phyloP scores from a whole-genome alignment of 2,797 vertebrate species.

The Phrynocephalus forsythii region DNA sequence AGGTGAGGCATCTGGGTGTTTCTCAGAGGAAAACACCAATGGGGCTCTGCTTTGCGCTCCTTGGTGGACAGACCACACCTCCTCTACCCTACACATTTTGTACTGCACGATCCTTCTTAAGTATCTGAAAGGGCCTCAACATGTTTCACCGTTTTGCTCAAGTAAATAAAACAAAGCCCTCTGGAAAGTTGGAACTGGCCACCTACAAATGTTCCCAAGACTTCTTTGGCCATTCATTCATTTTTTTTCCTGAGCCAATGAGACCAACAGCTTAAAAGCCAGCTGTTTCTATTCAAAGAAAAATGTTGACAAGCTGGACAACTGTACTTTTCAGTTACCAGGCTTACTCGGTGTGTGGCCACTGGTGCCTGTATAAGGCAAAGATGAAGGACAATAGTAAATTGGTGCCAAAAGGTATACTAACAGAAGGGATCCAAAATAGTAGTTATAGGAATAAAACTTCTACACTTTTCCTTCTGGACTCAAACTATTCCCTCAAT shows the following conservation, averaged over 20 bases:
- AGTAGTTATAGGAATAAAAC: background rate
- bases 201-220: conserved; percentile 35
- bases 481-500: conserved; percentile 31
- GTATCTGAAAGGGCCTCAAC: background rate
- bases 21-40: background rate
- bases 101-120: background rate
- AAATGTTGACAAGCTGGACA: conserved; percentile 1
- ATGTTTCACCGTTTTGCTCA: background rate
- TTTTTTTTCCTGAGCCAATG: conserved; percentile 25
- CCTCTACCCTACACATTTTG: background rate
- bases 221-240: conserved; percentile 21
- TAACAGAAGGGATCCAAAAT: conserved; percentile 15
- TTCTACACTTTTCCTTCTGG: conserved; percentile 38
- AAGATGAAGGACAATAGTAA: conserved; percentile 45
- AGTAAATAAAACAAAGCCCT: background rate
- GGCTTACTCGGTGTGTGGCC: conserved; percentile 37
- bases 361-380: conserved; percentile 43
- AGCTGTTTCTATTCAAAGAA: conserved; percentile 29
- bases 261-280: conserved; percentile 25
- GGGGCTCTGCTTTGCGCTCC: background rate
- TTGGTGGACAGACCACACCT: background rate
- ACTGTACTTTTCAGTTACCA: conserved; percentile 27
- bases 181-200: background rate
- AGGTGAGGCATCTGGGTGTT: background rate
- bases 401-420: conserved; percentile 8